These are phyloP conservation scores for Eristalis pertinax DNA, from an alignment of 2,888 invertebrate genomes.

Conservation along the genomic window DNA sequence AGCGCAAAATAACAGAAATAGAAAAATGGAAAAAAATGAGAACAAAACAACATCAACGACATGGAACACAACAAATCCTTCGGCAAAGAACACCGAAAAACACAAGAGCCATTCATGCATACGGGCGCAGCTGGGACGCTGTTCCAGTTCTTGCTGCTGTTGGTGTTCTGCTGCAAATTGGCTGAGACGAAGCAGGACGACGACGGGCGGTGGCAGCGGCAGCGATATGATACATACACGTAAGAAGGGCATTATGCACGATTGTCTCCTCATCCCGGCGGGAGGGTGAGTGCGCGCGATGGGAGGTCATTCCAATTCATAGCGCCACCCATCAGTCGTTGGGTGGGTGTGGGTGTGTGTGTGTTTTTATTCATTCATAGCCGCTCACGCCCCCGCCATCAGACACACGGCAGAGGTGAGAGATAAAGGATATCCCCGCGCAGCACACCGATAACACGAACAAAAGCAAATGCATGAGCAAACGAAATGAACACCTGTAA, in stretches of 20 bases:
- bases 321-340: constrained; percentile 9
- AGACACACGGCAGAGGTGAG: too few species aligned
- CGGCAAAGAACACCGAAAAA: constrained; percentile 7
- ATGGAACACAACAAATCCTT: constrained; percentile 19
- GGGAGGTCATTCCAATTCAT: constrained; percentile 38
- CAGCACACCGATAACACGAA: constrained; percentile 15
- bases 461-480: constrained; percentile 35
- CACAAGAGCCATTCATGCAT: constrained; percentile 41
- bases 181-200: not conserved
- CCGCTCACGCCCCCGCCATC: too few species aligned
- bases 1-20: too few species aligned
- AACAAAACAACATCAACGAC: constrained; percentile 25
- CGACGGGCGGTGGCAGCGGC: not conserved
- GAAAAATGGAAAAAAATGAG: too few species aligned
- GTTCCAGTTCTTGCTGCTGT: not conserved
- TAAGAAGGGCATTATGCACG: constrained; percentile 56
- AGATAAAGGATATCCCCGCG: constrained; percentile 1
- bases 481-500: constrained; percentile 62
- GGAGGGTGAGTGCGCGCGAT: not conserved
- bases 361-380: constrained; percentile 31
- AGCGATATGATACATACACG: not conserved
- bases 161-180: not conserved
- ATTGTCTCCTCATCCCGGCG: constrained; percentile 15
- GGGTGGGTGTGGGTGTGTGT: not conserved
- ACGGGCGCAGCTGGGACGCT: constrained; percentile 3